phyloP scores from a whole-genome alignment of 2,113 vertebrate species.

The Gobio gobio region DNA sequence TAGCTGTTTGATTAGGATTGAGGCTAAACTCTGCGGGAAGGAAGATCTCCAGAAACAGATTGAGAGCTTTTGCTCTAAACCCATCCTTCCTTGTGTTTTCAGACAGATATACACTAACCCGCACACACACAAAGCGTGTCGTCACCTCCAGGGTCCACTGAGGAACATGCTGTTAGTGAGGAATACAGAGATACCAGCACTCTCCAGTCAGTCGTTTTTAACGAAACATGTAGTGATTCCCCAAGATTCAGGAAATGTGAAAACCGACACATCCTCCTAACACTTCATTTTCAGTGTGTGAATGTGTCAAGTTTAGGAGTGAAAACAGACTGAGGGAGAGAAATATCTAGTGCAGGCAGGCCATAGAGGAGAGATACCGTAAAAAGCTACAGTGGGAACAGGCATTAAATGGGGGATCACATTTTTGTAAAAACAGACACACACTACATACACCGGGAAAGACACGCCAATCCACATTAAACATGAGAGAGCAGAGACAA shows the following conservation, averaged over 20 bases:
- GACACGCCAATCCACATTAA: conserved; percentile 60
- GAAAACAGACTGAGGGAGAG: conserved; percentile 38
- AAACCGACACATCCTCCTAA: background rate
- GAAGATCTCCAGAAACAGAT: conserved; percentile 1
- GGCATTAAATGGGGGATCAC: conserved; percentile 10
- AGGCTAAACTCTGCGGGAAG: background rate
- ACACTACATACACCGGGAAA: conserved; percentile 50
- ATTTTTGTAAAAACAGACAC: conserved; percentile 24
- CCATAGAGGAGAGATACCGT: conserved; percentile 37
- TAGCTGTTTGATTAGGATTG: background rate
- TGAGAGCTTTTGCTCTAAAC: background rate
- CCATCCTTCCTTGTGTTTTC: background rate
- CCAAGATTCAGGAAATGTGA: background rate
- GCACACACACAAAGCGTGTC: conserved; percentile 17
- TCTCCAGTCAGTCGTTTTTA: conserved; percentile 29
- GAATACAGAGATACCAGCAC: conserved; percentile 12
- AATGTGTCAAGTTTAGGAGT: conserved; percentile 28
- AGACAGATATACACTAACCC: conserved; percentile 1
- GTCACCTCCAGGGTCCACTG: conserved; percentile 44
- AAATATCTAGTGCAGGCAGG: conserved; percentile 23
- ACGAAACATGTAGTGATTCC: background rate
- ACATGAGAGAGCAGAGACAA: conserved; percentile 51
- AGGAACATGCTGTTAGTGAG: conserved; percentile 51
- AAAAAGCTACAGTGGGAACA: conserved; percentile 26
- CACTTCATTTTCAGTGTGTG: background rate